Base-by-base conservation (phyloP, 53 echinoderm and acorn worm species). In the Henricia sp. region DNA sequence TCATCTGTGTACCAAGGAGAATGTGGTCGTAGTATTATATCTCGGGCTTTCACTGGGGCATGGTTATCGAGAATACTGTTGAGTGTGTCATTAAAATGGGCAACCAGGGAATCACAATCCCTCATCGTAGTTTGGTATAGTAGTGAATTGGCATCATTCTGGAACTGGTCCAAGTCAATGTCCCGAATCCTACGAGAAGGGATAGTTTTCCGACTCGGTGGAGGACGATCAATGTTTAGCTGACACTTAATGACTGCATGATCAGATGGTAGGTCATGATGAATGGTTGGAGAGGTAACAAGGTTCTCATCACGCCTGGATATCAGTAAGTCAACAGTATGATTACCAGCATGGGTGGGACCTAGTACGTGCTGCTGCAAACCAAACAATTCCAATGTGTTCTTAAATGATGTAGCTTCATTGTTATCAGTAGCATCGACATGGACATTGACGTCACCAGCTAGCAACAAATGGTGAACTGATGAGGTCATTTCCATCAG, bases 371-470 rank as follows among this genome's bases (percentile, higher is more conserved):
- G 87, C 36, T 77, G 77, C 52, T 53, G 25, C 1, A 87, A 30
- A 52, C 44, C 73, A 68, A 39, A 32, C 19, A 65, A 35, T 26
- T 83, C 83, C 8, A 83, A 42, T 21, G 74, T 52, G n/a, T 83
- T 34, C 25, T 48, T 53, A n/a, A 88, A 83, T 33, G 46, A 32
- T 6, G 25, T 5, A 53, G 51, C 51, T 60, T 83, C 72, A 0
- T 60, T 3, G 42, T 53, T 54, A 21, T 48, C 70, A 29, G 33
- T 16, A 29, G 36, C 41, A 5, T 82, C 72, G 30, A 82, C 82
- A 34, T 88, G 80, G 24, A 88, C 50, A 50, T 89, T 83, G 34
- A 83, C 52, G 65, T 83, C 43, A 20, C 89, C 76, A 42, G 67
- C 54, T 23, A 88, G 46, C 27, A 86, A 29, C 21, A 86, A 67